Base-by-base conservation (phyloP, 2,797 vertebrate species). In the Esox lucius region DNA sequence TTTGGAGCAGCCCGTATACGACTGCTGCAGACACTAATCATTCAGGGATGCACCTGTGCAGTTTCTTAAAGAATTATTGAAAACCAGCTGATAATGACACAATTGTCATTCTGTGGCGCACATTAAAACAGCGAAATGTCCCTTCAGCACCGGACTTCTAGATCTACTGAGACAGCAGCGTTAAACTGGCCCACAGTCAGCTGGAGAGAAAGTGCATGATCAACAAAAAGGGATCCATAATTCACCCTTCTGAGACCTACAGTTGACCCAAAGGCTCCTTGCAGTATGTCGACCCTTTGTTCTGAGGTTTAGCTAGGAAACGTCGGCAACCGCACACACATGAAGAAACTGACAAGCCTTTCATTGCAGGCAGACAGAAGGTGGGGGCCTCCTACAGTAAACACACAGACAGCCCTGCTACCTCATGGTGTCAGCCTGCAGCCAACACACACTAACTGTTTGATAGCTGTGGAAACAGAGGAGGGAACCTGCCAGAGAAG, bases 351-450 rank as follows among this genome's bases (percentile, higher is more conserved):
- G 77, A 89, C 88, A 73, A 87, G 88, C 87, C 82, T 90, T 88
- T 89, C 85, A 87, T 88, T 90, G 85, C 84, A 78, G 78, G 65
- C 62, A 31, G 22, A 26, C 24, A 31, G 24, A 26, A 26, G 15
- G n/a, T 33, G 31, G 65, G 65, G 79, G 73, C 80, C 64, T 86
- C 84, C 83, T 84, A 46, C 85, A 78, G 87, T 87, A 87, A 88
- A 90, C 86, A 90, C 83, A 90, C 88, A 93, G 88, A 85, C 82
- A n/a, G 78, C 75, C 75, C 84, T 83, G 84, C 81, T 82, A 67
- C 73, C 85, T 87, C 72, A 70, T 24, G 22, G 84, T 78, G 82
- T 87, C 85, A 83, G 86, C 87, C 84, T 85, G 83, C 84, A 87
- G 89, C 84, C 86, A 79, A 85, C 85, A 87, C 83, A 84, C 85